Base-by-base conservation (phyloP, 2,797 vertebrate genomes). In the Eleutherodactylus coqui region DNA sequence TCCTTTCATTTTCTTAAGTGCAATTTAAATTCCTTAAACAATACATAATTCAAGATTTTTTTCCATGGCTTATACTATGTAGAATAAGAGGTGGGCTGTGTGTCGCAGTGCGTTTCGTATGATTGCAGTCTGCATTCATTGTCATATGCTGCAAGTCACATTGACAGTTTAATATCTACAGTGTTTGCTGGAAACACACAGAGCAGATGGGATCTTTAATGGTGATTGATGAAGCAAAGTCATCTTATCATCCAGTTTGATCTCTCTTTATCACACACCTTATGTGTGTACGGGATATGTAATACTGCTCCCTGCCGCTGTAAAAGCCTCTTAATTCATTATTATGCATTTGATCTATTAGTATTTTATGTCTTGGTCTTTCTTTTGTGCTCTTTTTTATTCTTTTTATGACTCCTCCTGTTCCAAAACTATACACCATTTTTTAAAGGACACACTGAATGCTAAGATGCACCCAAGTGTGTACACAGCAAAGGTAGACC, bases 91-190 rank as follows among this genome's bases (percentile, higher is more conserved):
- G 34, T 58, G 6, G 29, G 13, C 7, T 3, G 1, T 16, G 53
- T 58, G 24, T 27, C 5, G 53, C 51, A 21, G 3, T 58, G 51
- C n/a, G 24, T 43, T 78, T 16, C 10, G 19, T 41, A 60, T 58
- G 53, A 41, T 78, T 41, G 51, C 34, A 60, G 32, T 9, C 53
- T 41, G 10, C 53, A 41, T 60, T 14, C 24, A 8, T 78, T 60
- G 36, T 41, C 55, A 60, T 60, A 60, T 41, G 21, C 51, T 27
- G 10, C 76, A 60, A 60, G 34, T 60, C 76, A 58, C 38, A 60
- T 6, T 78, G 76, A 60, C 76, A 78, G 76, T 58, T 78, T 78
- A 58, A 78, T 78, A 78, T 78, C 76, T 27, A 4, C 34, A 41
- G 19, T 58, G 51, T 60, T 60, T 58, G 34, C 53, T 13, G n/a